These are phyloP conservation scores for Monopterus albus DNA, from an alignment of 2,113 vertebrate genomes.

Conservation along the genomic window DNA sequence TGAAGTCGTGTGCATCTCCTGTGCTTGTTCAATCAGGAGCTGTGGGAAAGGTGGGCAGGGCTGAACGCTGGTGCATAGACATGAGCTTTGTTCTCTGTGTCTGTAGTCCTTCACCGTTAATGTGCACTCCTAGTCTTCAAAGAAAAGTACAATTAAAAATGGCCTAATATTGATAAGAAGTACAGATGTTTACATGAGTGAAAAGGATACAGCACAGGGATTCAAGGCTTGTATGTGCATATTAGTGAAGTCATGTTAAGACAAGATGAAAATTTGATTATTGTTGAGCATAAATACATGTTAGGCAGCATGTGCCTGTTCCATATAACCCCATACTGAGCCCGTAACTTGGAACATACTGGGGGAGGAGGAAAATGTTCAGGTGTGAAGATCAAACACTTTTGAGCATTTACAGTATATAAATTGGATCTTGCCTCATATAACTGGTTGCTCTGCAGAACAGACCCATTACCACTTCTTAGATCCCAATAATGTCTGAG, in stretches of 20 bases:
- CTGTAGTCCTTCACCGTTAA: constrained; percentile 27
- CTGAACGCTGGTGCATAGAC: constrained; percentile 56
- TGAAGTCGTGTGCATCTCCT: constrained; percentile 35
- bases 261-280: background rate
- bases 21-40: constrained; percentile 63
- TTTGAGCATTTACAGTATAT: too few relatives aligned
- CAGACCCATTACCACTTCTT: background rate
- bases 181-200: constrained; percentile 1
- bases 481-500: background rate
- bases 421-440: background rate
- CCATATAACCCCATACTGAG: background rate
- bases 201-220: background rate
- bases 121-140: constrained; percentile 7
- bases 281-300: background rate
- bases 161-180: constrained; percentile 4
- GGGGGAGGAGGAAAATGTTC: background rate
- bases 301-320: background rate
- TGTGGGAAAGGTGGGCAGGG: constrained; percentile 68
- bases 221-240: background rate
- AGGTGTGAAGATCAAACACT: background rate
- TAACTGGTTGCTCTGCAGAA: background rate
- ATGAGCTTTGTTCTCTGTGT: constrained; percentile 31
- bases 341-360: background rate
- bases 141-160: background rate
- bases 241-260: constrained; percentile 9